Conservation (phyloP, 2,888 invertebrate genomes). For the Brachypalpus laphriformis region DNA sequence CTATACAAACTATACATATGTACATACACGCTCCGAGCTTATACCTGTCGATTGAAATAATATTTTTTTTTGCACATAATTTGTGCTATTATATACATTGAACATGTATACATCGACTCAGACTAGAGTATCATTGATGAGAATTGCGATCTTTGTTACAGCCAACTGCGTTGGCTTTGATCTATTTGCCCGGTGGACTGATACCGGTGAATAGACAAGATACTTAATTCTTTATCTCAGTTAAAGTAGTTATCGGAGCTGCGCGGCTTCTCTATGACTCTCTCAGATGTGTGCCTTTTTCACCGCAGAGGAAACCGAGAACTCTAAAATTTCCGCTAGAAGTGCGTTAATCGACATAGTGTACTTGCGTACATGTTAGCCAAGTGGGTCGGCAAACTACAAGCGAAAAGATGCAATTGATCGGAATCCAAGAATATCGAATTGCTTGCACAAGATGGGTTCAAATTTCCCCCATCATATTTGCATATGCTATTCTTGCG, state of each 20-base stretch:
- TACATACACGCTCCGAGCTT: neutral
- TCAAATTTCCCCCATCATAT: slow-evolving; percentile 50
- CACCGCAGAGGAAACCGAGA: slow-evolving; percentile 69
- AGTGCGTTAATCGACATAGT: slow-evolving; percentile 59
- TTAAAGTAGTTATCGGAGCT: slow-evolving; percentile 30
- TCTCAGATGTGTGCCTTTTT: slow-evolving; percentile 54
- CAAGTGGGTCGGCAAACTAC: slow-evolving; percentile 70
- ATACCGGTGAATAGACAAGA: slow-evolving; percentile 51
- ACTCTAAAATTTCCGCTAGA: slow-evolving; percentile 54
- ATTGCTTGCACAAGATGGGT: slow-evolving; percentile 53
- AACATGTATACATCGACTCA: neutral
- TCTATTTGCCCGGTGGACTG: slow-evolving; percentile 46
- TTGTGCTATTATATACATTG: too few relatives aligned
- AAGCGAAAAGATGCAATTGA: slow-evolving; percentile 69
- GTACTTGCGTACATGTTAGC: slow-evolving; percentile 21
- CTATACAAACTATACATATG: neutral
- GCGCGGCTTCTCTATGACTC: slow-evolving; percentile 63
- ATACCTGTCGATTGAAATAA: slow-evolving; percentile 33
- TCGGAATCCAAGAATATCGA: slow-evolving; percentile 68
- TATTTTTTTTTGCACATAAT: slow-evolving; percentile 26
- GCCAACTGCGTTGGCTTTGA: slow-evolving; percentile 41
- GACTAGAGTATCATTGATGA: slow-evolving; percentile 25
- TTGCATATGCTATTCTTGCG: slow-evolving; percentile 27
- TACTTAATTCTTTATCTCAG: slow-evolving; percentile 22
- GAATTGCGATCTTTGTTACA: slow-evolving; percentile 19